phyloP scores from a whole-genome alignment of 2,797 vertebrate genomes.

The Sparidentex hasta region DNA sequence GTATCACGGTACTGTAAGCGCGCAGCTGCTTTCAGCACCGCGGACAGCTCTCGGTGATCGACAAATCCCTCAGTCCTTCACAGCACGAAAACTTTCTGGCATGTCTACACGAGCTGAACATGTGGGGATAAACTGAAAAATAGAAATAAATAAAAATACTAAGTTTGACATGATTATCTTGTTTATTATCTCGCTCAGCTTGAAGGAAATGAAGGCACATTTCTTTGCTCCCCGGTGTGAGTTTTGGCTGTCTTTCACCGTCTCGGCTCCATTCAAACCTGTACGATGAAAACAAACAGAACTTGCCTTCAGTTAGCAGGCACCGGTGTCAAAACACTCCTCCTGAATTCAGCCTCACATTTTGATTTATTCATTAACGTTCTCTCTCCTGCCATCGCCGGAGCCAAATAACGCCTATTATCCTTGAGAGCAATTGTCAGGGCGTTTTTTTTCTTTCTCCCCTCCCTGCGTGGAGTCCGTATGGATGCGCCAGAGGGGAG shows the following conservation, averaged over 20 bases:
- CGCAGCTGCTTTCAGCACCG: conserved; percentile 29
- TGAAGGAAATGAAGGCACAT: background rate
- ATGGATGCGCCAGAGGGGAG: conserved; percentile 64
- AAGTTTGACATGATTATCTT: background rate
- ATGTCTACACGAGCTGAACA: background rate
- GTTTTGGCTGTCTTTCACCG: background rate
- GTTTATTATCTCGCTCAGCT: background rate
- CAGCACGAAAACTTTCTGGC: conserved; percentile 12
- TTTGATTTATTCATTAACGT: background rate
- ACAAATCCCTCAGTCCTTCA: background rate
- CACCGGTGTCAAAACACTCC: background rate
- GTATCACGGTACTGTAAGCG: no score
- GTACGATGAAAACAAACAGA: background rate
- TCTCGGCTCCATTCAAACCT: no score
- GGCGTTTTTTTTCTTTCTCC: background rate
- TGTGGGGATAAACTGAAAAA: no score
- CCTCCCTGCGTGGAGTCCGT: conserved; percentile 39
- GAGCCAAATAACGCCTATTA: background rate
- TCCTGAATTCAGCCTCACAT: background rate
- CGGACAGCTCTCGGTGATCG: conserved; percentile 1
- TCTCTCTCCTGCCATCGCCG: background rate
- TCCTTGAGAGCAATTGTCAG: conserved; percentile 6
- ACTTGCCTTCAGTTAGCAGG: background rate
- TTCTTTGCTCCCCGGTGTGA: background rate
- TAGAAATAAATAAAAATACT: no score